These are phyloP conservation scores for Dermolepida albohirtum DNA, from an alignment of 2,888 invertebrate genomes.

Conservation along the genomic window DNA sequence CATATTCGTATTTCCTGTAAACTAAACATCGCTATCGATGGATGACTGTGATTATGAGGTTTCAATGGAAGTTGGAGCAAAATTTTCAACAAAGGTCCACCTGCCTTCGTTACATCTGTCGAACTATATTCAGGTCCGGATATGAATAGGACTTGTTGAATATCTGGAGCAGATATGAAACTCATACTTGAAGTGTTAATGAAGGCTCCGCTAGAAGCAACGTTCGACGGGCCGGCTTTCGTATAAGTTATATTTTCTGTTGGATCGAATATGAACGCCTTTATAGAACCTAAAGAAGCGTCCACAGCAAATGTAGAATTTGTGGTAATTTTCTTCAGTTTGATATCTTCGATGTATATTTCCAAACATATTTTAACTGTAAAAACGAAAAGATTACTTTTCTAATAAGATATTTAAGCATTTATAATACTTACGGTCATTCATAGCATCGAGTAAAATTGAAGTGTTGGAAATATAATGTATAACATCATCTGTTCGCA, in stretches of 20 bases:
- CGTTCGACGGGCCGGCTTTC: neutral
- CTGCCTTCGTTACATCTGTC: constrained; percentile 44
- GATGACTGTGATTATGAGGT: constrained; percentile 64
- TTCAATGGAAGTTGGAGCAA: constrained; percentile 65
- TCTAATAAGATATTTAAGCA: neutral
- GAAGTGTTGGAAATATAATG: constrained; percentile 58
- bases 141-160: constrained; percentile 68
- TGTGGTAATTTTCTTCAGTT: constrained; percentile 60
- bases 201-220: neutral
- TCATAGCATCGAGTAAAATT: constrained; percentile 61
- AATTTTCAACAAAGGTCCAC: constrained; percentile 61
- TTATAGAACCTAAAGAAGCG: constrained; percentile 63
- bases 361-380: constrained; percentile 74
- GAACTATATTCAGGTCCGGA: constrained; percentile 67
- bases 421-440: constrained; percentile 56
- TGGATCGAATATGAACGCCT: constrained; percentile 68
- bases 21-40: constrained; percentile 67
- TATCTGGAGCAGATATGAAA: constrained; percentile 52
- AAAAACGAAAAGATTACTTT: constrained; percentile 47
- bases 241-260: constrained; percentile 47
- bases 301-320: constrained; percentile 63
- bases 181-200: neutral
- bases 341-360: constrained; percentile 69
- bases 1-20: constrained; percentile 68
- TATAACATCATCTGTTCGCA: constrained; percentile 56